Conservation (phyloP, 2,888 invertebrate genomes). For the Osedax frankpressi region DNA sequence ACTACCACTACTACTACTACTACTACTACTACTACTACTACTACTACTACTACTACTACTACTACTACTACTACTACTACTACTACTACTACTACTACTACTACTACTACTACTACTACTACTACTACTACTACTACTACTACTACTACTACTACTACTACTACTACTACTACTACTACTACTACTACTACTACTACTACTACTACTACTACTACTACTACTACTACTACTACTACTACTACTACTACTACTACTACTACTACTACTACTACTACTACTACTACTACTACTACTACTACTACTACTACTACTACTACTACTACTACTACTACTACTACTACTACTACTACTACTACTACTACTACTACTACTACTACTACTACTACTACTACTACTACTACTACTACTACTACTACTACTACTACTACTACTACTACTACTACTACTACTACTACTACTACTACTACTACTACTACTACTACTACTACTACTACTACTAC, state of each 20-base stretch:
- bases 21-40: constrained; percentile 12
- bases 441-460: neutral
- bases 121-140: neutral
- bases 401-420: neutral
- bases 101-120: neutral
- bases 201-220: neutral
- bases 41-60: constrained; percentile 10
- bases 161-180: neutral
- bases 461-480: neutral
- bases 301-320: neutral
- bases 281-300: neutral
- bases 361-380: neutral
- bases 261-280: neutral
- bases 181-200: neutral
- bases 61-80: constrained; percentile 10
- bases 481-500: neutral
- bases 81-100: constrained; percentile 5
- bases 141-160: neutral
- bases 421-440: neutral
- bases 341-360: neutral
- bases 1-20: constrained; percentile 13
- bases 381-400: neutral
- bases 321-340: neutral
- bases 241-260: neutral
- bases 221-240: neutral